Conservation (phyloP, 2,888 invertebrate genomes). For the Ophion ellenae region DNA sequence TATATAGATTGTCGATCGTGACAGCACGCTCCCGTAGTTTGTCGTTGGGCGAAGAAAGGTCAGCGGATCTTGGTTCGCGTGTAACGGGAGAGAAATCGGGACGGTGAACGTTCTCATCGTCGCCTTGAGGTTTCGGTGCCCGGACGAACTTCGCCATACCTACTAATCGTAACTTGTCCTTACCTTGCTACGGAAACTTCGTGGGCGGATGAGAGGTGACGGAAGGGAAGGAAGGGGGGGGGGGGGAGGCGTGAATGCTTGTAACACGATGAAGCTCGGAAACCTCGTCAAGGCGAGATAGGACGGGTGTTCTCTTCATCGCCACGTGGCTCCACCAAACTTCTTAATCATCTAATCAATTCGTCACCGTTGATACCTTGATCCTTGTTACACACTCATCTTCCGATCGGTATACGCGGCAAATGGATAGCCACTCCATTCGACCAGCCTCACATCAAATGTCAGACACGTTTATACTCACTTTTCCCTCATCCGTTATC, state of each 20-base stretch:
- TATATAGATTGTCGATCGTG: background rate
- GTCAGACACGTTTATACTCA: background rate
- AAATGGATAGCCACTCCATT: slow-evolving; percentile 30
- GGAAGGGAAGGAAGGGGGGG: background rate
- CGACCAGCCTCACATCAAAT: background rate
- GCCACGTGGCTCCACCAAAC: slow-evolving; percentile 35
- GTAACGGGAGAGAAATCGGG: slow-evolving; percentile 27
- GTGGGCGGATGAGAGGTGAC: slow-evolving; percentile 35
- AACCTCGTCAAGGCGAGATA: slow-evolving; percentile 59
- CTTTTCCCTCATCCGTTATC: background rate
- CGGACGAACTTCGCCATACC: slow-evolving; percentile 57
- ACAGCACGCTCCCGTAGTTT: slow-evolving; percentile 26
- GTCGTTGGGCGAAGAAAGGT: slow-evolving; percentile 55
- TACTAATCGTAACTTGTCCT: slow-evolving; percentile 69
- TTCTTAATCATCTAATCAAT: slow-evolving; percentile 67
- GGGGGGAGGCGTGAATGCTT: background rate
- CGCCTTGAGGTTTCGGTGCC: slow-evolving; percentile 45
- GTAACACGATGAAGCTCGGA: slow-evolving; percentile 57
- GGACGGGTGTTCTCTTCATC: slow-evolving; percentile 30
- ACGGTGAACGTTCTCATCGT: slow-evolving; percentile 24
- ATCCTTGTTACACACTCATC: background rate
- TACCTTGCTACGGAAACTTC: slow-evolving; percentile 56
- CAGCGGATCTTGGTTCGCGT: slow-evolving; percentile 38
- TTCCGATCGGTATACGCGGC: background rate
- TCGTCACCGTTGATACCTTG: slow-evolving; percentile 62